Evolutionary conservation across 2,888 invertebrate species (phyloP), one percentile per base, ranked within the genome.

Genomic region (Coelinius sp.): DNA sequence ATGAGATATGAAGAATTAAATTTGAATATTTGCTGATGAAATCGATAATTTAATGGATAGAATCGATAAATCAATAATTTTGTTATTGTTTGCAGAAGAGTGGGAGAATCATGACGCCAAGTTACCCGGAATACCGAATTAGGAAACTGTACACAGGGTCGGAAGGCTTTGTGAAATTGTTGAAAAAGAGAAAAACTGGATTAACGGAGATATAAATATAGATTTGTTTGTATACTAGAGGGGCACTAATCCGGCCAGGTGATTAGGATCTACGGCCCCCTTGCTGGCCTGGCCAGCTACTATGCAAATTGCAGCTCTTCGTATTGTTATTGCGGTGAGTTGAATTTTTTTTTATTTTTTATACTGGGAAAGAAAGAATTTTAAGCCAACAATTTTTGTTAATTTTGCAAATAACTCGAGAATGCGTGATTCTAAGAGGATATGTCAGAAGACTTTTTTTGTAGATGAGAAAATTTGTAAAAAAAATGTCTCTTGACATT

Each of bases 281-380:
- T 90, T 89, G 90, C 90, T 90, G 90, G 88, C 89, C 88, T 88
- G 90, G 90, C 91, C 90, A 90, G 91, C 91, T 91, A 93, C 93
- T 93, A 93, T 93, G 93, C 93, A 91, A 92, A 93, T 93, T 92
- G 92, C 91, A 92, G 91, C 90, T 90, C 90, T 92, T 89, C 90
- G 91, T 91, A 91, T 91, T 91, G 91, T 93, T 91, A 92, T 93
- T 91, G 93, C 93, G 93, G 93, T 93, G 86, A 92, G 92, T 88
- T n/a, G n/a, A n/a, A n/a, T n/a, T n/a, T n/a, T n/a, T n/a, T n/a
- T n/a, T n/a, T n/a, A n/a, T n/a, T n/a, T n/a, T n/a, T n/a, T n/a
- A n/a, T n/a, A n/a, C n/a, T n/a, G n/a, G n/a, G n/a, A n/a, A n/a
- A n/a, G n/a, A n/a, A n/a, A n/a, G n/a, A n/a, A n/a, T n/a, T n/a